Evolutionary conservation across 2,113 vertebrate genomes (phyloP), one percentile per base, ranked within the genome.

Genomic region (Lepisosteus osseus): DNA sequence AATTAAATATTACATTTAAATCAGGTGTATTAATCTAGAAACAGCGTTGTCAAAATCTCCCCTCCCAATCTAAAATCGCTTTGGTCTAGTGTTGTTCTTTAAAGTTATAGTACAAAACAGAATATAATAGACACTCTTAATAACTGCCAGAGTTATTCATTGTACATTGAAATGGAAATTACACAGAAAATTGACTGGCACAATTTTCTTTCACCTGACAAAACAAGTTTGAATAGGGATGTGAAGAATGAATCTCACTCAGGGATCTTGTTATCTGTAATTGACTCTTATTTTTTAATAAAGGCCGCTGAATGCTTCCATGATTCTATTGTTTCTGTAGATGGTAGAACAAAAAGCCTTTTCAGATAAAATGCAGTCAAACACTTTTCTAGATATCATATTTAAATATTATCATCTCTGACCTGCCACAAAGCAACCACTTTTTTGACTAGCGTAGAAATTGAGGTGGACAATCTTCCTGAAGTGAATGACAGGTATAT

Each of bases 211-310:
- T 61, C 59, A 61, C 59, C 59, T 61, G 59, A 61, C 59, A 61
- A 61, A 61, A 29, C 59, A 61, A 15, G 17, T 61, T 29, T 61
- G 7, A 61, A 61, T 61, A 29, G 59, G 17, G 14, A 61, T 61
- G 59, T 61, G 13, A 14, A 14, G 59, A 61, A 61, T 61, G 59
- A 61, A 11, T 61, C 59, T 61, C 59, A 15, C 17, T 29, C 59
- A 61, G 47, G 59, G 59, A 61, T 61, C 59, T 61, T 61, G 59
- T 61, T 61, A 61, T 29, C 59, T 61, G 59, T 61, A 61, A 61
- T 61, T 61, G 59, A 61, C 59, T 61, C 59, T 61, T 57, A 57
- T 57, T 57, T 57, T 61, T 61, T 61, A 15, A 61, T 15, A 61
- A 15, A 61, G 14, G 14, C 13, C 1, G 17, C 13, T 29, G 7